Evolutionary conservation across 2,797 vertebrate genomes (phyloP).

Genomic region (Lateolabrax maculatus): DNA sequence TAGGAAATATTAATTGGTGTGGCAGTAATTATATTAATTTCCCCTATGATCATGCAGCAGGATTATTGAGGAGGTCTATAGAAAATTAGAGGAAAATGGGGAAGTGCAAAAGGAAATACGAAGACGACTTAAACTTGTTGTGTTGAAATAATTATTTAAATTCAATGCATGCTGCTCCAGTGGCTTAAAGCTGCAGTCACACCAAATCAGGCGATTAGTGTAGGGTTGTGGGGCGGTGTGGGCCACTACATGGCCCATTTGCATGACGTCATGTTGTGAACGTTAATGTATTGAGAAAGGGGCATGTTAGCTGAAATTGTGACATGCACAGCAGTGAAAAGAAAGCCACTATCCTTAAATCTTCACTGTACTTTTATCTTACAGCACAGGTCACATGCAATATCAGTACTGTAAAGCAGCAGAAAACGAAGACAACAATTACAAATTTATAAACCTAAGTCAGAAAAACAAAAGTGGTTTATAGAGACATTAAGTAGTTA

Average conservation of each 20-base stretch:
- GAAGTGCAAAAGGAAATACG: constrained; percentile 29
- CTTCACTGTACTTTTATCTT: too few relatives aligned
- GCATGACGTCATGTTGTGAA: too few relatives aligned
- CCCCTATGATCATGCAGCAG: constrained; percentile 16
- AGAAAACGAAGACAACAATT: too few relatives aligned
- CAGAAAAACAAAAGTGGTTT: too few relatives aligned
- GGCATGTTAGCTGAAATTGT: neutral
- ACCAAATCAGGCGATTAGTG: too few relatives aligned
- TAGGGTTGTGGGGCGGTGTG: neutral
- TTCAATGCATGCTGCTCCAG: neutral
- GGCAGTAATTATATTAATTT: constrained; percentile 40
- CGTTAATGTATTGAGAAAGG: neutral
- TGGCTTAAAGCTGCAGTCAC: too few relatives aligned
- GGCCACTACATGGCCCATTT: neutral
- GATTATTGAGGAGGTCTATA: constrained; percentile 19
- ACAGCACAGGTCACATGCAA: too few relatives aligned
- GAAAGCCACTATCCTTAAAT: neutral
- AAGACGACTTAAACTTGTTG: neutral
- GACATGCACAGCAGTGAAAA: neutral
- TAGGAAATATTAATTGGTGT: constrained; percentile 33
- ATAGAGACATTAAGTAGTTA: too few relatives aligned
- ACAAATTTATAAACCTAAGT: too few relatives aligned
- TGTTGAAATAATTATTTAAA: neutral
- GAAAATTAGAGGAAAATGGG: constrained; percentile 23
- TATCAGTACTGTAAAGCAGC: too few relatives aligned